These are phyloP conservation scores for Macrophya alboannulata DNA, from an alignment of 2,888 invertebrate species.

Conservation along the genomic window DNA sequence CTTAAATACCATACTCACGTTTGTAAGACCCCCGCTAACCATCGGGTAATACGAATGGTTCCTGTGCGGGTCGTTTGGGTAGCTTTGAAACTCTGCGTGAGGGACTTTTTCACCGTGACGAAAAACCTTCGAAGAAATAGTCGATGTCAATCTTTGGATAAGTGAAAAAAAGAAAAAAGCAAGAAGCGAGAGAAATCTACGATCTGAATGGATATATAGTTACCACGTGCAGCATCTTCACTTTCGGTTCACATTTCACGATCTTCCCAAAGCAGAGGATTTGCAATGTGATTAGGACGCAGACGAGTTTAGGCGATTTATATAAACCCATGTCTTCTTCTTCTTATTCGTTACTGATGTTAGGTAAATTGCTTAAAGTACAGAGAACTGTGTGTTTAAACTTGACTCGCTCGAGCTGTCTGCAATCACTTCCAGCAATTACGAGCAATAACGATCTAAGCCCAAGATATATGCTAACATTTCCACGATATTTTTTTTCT, in stretches of 20 bases:
- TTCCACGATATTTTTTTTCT: background rate
- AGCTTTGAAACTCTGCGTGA: constrained; percentile 81
- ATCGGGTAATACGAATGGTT: constrained; percentile 80
- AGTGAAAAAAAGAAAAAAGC: background rate
- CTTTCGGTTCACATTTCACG: constrained; percentile 64
- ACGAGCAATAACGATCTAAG: constrained; percentile 66
- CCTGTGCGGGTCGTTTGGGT: constrained; percentile 81
- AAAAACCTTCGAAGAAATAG: constrained; percentile 79
- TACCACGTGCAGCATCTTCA: constrained; percentile 76
- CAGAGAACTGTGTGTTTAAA: background rate
- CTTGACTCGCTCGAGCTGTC: constrained; percentile 63
- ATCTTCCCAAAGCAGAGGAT: constrained; percentile 15
- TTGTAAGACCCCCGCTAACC: constrained; percentile 82
- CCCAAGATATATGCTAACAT: background rate
- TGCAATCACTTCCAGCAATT: constrained; percentile 65
- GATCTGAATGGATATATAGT: constrained; percentile 58
- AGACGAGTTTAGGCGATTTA: background rate
- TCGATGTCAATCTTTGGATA: constrained; percentile 13
- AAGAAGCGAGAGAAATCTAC: constrained; percentile 33
- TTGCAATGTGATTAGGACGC: background rate
- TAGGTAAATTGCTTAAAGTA: no score
- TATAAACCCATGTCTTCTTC: background rate
- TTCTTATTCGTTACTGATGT: background rate
- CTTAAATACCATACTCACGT: constrained; percentile 76
- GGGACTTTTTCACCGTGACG: constrained; percentile 85